These are phyloP conservation scores for Laupala kohalensis DNA, from an alignment of 1,140 invertebrate genomes.

Conservation along the genomic window DNA sequence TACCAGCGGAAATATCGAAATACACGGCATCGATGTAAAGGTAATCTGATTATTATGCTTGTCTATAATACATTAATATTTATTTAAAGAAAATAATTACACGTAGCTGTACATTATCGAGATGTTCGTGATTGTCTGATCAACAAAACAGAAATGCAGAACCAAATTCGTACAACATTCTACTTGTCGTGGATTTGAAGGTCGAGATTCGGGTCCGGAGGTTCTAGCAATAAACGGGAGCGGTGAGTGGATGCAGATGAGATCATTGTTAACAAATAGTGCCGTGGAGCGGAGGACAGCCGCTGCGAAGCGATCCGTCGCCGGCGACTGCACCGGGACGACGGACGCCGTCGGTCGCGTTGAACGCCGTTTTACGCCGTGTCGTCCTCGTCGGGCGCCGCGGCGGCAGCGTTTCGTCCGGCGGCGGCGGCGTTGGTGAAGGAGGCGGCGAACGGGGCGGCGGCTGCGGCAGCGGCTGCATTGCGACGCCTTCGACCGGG, in stretches of 20 bases:
- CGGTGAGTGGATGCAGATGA: not conserved
- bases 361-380: not conserved
- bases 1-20: not conserved
- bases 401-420: not conserved
- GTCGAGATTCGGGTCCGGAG: not conserved
- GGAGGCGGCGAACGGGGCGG: not conserved
- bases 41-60: not conserved
- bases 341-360: too few species aligned
- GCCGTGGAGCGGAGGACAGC: not conserved
- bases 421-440: not conserved
- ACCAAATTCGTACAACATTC: not conserved
- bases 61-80: not conserved
- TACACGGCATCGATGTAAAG: not conserved
- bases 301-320: not conserved
- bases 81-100: not conserved
- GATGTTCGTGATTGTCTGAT: not conserved
- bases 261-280: not conserved
- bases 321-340: too few species aligned
- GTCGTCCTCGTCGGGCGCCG: not conserved
- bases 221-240: not conserved
- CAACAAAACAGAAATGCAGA: not conserved
- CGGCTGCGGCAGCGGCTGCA: constrained; percentile 16
- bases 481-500: constrained; percentile 66
- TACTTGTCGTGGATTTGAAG: not conserved
- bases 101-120: not conserved